Evolutionary conservation across 2,113 vertebrate species (phyloP).

Genomic region (Poeciliopsis turrubarensis): DNA sequence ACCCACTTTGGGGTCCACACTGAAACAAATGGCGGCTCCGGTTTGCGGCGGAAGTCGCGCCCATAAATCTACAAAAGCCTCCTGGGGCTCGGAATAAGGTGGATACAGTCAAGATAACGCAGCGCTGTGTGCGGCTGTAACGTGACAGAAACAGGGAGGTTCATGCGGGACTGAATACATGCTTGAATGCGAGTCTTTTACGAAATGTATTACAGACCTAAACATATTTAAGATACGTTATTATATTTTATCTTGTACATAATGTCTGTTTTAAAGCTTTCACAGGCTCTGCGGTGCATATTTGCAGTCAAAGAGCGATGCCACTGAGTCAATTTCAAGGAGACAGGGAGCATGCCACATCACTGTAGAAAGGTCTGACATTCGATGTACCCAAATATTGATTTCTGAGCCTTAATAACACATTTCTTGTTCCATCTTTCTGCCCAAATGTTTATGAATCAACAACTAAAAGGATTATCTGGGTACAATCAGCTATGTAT

Average conservation of each 20-base stretch:
- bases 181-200: background rate
- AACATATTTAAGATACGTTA: constrained; percentile 5
- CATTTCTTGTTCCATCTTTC: background rate
- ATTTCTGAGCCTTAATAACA: constrained; percentile 8
- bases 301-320: constrained; percentile 19
- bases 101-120: background rate
- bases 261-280: constrained; percentile 32
- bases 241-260: constrained; percentile 46
- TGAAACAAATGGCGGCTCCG: too few relatives aligned
- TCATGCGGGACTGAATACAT: background rate
- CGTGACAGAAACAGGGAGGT: background rate
- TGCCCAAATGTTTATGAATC: background rate
- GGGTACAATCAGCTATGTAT: background rate
- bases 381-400: constrained; percentile 1
- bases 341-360: constrained; percentile 27
- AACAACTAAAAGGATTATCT: background rate
- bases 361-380: background rate
- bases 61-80: too few relatives aligned
- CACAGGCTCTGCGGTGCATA: background rate
- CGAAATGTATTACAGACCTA: background rate
- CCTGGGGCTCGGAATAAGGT: too few relatives aligned
- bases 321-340: background rate
- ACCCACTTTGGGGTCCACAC: too few relatives aligned
- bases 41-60: too few relatives aligned
- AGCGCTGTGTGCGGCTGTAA: background rate